Evolutionary conservation across 1,140 invertebrate species (phyloP), one percentile per base, ranked within the genome.

Genomic region (Drosophila subobscura): DNA sequence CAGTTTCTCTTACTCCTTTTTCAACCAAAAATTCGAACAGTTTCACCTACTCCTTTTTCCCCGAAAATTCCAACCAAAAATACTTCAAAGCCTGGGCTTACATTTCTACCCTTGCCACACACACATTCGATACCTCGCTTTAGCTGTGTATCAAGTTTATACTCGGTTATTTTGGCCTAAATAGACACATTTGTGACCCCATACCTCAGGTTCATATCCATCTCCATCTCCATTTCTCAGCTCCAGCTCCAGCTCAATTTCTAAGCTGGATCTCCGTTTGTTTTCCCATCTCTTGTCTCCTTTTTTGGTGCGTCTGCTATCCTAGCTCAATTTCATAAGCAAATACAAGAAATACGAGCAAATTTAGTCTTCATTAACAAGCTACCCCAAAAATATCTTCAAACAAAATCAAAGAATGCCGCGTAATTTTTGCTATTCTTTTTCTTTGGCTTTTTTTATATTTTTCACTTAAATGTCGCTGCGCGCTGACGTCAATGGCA

Each of bases 401-500:
- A 70, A 70, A 70, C 33, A 64, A 68, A 70, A 68, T 68, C 63
- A 56, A 67, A 68, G 63, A 54, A 55, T 67, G n/a, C 50, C 20
- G n/a, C 16, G 33, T 37, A 37, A 46, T 22, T 45, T 25, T 65
- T 41, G 49, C 23, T 57, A 37, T 57, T 68, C 56, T 68, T 49
- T 56, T 68, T 68, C 68, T 68, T 29, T 47, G 42, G 52, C 23
- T 54, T 61, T 56, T 53, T 33, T 61, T 46, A 51, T 67, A 66
- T 72, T 80, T 80, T 67, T 37, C 57, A 77, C 77, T 63, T 66
- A 72, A 77, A 81, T 81, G 57, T 51, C 51, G 72, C 14, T 41
- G 27, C 46, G 8, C 20, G 33, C n/a, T 80, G 78, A 72, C 77
- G 77, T 80, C 78, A 81, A 77, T 76, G 46, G 56, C 58, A 59